Conservation (phyloP, 1,140 invertebrate genomes). For the Heterodera schachtii region DNA sequence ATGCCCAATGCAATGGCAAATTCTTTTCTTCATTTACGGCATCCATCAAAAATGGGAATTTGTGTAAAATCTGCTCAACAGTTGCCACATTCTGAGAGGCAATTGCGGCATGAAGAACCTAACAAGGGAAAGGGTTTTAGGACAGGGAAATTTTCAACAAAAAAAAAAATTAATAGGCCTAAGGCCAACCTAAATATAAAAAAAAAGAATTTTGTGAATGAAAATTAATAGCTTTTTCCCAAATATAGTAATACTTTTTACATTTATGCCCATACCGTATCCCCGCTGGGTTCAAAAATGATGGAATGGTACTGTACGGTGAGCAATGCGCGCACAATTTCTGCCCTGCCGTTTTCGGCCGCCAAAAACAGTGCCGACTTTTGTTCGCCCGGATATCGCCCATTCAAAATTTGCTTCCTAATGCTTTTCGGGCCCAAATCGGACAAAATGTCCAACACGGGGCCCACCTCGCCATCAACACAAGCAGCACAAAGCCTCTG, state of each 20-base stretch:
- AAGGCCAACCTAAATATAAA: no score
- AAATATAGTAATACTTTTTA: no score
- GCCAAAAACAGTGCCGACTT: constrained; percentile 49
- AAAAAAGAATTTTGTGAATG: no score
- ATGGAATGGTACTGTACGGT: constrained; percentile 81
- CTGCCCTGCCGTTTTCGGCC: constrained; percentile 73
- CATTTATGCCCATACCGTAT: constrained; percentile 70
- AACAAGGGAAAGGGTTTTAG: not conserved
- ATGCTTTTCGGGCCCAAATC: constrained; percentile 24
- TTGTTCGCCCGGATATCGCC: constrained; percentile 36
- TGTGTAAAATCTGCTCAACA: constrained; percentile 77
- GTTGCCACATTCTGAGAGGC: constrained; percentile 73
- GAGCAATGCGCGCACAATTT: constrained; percentile 79
- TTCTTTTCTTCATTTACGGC: constrained; percentile 85
- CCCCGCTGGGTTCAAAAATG: constrained; percentile 83
- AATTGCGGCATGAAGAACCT: constrained; percentile 84
- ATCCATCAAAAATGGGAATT: constrained; percentile 73
- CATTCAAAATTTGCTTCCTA: constrained; percentile 37
- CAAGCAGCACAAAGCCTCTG: constrained; percentile 45
- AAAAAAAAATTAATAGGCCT: no score
- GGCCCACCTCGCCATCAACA: constrained; percentile 45
- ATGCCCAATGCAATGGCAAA: constrained; percentile 87
- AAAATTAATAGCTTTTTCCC: no score
- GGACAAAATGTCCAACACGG: constrained; percentile 40
- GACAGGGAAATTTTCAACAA: no score